Evolutionary conservation across 2,888 invertebrate genomes (phyloP), one percentile per base, ranked within the genome.

Genomic region (Plusia festucae): DNA sequence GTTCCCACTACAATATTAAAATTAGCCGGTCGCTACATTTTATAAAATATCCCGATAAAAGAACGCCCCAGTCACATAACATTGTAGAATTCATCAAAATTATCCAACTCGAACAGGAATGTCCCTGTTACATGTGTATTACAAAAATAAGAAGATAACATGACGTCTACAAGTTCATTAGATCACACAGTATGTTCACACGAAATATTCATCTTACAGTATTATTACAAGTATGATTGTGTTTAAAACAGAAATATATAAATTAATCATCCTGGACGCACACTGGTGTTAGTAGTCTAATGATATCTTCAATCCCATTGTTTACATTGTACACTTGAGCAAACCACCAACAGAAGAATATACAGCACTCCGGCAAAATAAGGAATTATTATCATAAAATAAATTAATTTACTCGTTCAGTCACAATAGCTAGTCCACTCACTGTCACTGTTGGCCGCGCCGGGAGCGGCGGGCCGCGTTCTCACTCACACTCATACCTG

Each of bases 271-370:
- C 32, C 27, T 67, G 61, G 61, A 60, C 34, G 15, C 55, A 56
- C 60, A 53, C 32, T 65, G 53, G 56, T 40, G 65, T 72, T 65
- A 61, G 53, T 67, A 62, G 52, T 72, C 27, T 64, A 54, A 72
- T 65, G 51, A 67, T 67, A 67, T 67, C 54, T 69, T 67, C 81
- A 78, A 78, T 68, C 68, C 65, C 58, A 78, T 62, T 73, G 53
- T 73, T 63, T 67, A 66, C 53, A 68, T 76, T 79, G 74, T 77
- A 81, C 75, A 76, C 55, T 80, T 80, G 84, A 83, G 81, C 80
- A 80, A 80, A 71, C 59, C 56, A 59, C 65, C 67, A 72, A 75
- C 59, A 59, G 60, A 76, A 75, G 22, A 63, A 59, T 62, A 61
- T 53, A 53, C 62, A 78, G 66, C 72, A 72, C 79, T 70, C 64